Conservation (phyloP, 2,113 vertebrate genomes). For the Antigone vipio region DNA sequence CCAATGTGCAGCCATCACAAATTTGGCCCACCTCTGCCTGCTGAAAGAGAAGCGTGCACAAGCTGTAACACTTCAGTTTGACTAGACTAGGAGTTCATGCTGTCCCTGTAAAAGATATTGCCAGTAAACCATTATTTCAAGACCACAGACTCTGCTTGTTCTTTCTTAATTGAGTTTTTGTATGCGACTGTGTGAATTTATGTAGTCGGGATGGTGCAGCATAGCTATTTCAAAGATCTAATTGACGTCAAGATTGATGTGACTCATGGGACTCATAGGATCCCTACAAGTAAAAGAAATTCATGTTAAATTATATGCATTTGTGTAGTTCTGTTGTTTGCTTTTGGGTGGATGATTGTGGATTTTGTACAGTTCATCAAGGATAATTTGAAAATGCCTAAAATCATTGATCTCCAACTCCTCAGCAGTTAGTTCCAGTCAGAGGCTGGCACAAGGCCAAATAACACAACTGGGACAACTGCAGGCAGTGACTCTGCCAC, state of each 20-base stretch:
- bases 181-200: not conserved
- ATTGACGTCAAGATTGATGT: slow-evolving; percentile 21
- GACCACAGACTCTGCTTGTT: not conserved
- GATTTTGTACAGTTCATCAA: slow-evolving; percentile 39
- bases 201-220: not conserved
- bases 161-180: not conserved
- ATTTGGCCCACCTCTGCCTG: not conserved
- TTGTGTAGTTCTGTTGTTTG: not conserved
- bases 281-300: not conserved
- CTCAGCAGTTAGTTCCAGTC: slow-evolving; percentile 1
- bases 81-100: not conserved
- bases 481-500: not conserved
- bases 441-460: slow-evolving; percentile 29
- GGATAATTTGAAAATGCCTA: slow-evolving; percentile 44
- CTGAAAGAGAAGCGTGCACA: not conserved
- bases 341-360: not conserved
- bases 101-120: not conserved
- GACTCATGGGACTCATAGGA: slow-evolving; percentile 24
- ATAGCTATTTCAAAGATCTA: slow-evolving; percentile 43
- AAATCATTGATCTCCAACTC: slow-evolving; percentile 33
- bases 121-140: not conserved
- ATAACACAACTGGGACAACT: not conserved
- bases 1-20: not conserved
- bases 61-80: not conserved
- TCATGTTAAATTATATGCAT: not conserved